Evolutionary conservation across 1,140 invertebrate species (phyloP).

Genomic region (Pseudobourletiella spinata): DNA sequence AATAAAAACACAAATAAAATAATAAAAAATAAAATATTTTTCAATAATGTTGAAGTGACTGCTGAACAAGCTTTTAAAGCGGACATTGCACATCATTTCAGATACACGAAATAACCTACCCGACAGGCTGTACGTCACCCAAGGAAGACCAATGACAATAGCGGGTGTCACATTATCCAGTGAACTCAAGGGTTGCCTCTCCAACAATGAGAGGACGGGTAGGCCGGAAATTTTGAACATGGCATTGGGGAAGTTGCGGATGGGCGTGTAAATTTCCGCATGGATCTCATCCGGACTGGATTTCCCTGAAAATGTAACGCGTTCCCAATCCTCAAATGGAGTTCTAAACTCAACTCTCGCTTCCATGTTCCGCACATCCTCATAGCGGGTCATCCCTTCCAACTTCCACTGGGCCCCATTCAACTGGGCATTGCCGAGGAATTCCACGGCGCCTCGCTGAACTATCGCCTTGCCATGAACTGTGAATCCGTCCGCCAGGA

Average conservation of each 20-base stretch:
- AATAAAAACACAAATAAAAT: no score
- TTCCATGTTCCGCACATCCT: constrained; percentile 35
- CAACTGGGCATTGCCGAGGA: constrained; percentile 21
- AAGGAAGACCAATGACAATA: constrained; percentile 25
- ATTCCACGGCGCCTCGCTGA: constrained; percentile 3
- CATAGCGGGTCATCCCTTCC: constrained; percentile 24
- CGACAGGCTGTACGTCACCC: constrained; percentile 9
- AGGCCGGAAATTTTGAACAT: constrained; percentile 19
- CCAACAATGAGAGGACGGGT: neutral
- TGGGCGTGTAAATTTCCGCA: constrained; percentile 28
- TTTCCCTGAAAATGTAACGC: constrained; percentile 29
- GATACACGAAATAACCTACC: constrained; percentile 12
- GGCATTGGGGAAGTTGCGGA: constrained; percentile 20
- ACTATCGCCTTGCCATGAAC: constrained; percentile 20
- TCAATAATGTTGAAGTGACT: no score
- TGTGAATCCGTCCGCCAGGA: constrained; percentile 14
- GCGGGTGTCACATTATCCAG: constrained; percentile 18
- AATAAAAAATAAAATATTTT: no score
- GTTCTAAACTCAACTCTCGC: constrained; percentile 35
- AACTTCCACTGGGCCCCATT: constrained; percentile 17
- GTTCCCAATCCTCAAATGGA: constrained; percentile 33
- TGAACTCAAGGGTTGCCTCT: neutral
- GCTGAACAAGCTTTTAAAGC: no score
- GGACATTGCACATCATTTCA: neutral
- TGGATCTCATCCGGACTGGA: constrained; percentile 9